A percentile compares a stretch with the other conserved stretches of the same genome.
Conservation (phyloP, 1,140 invertebrate genomes). For the Drosophila obscura region DNA sequence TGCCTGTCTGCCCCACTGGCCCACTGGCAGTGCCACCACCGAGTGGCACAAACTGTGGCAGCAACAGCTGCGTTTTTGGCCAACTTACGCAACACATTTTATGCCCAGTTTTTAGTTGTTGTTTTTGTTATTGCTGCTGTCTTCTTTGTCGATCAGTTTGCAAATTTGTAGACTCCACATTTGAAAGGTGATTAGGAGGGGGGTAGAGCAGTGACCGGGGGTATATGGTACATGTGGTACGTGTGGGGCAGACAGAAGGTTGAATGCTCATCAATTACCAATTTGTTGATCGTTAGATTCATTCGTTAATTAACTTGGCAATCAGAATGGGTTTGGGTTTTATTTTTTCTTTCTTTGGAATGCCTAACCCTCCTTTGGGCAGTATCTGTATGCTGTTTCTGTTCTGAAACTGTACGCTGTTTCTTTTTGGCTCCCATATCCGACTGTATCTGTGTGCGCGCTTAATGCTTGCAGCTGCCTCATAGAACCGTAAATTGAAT, state of each 20-base stretch:
- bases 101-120: slow-evolving; percentile 19
- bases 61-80: slow-evolving; percentile 54
- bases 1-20: slow-evolving; percentile 43
- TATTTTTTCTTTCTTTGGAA: slow-evolving; percentile 13
- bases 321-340: slow-evolving; percentile 36
- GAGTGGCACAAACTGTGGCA: neutral
- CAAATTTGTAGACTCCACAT: slow-evolving; percentile 45
- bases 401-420: neutral
- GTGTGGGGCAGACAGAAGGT: neutral
- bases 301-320: slow-evolving; percentile 71
- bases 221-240: neutral
- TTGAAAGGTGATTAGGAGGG: slow-evolving; percentile 54
- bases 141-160: slow-evolving; percentile 31
- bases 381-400: too few species aligned
- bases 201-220: neutral
- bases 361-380: slow-evolving; percentile 4
- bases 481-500: slow-evolving; percentile 55
- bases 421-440: neutral
- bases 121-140: neutral
- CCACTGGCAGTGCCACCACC: slow-evolving; percentile 21
- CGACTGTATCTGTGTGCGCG: slow-evolving; percentile 10
- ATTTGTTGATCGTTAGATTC: slow-evolving; percentile 53
- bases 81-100: slow-evolving; percentile 51
- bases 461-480: slow-evolving; percentile 53
- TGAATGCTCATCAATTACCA: slow-evolving; percentile 69